These are phyloP conservation scores for Synanceia verrucosa DNA, from an alignment of 2,797 vertebrate genomes.

Conservation along the genomic window DNA sequence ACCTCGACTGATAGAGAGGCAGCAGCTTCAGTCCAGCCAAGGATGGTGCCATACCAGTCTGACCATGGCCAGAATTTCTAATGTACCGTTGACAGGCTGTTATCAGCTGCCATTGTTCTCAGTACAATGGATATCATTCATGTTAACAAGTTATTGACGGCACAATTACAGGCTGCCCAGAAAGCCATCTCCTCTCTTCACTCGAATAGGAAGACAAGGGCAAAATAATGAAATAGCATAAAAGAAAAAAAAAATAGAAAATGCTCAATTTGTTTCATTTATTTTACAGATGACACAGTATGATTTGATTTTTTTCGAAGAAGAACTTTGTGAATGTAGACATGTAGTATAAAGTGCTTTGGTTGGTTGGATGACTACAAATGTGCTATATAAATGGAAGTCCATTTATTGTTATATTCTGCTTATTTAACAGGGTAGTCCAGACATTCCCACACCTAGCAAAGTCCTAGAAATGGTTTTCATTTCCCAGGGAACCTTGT, in stretches of 20 bases:
- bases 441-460: not conserved
- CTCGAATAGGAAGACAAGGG: not conserved
- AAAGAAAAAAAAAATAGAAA: not conserved
- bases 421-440: too few relatives aligned
- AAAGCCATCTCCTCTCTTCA: conserved; percentile 23
- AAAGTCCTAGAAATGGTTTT: not conserved
- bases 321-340: not conserved
- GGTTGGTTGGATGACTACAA: too few relatives aligned
- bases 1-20: not conserved
- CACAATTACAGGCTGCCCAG: conserved; percentile 79
- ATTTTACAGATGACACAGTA: not conserved
- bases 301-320: not conserved
- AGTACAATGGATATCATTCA: conserved; percentile 86
- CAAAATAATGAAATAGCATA: not conserved
- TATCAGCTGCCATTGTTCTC: conserved; percentile 68
- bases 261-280: not conserved
- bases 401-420: too few relatives aligned
- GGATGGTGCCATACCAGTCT: not conserved
- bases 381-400: too few relatives aligned
- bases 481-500: not conserved
- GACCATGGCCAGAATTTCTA: conserved; percentile 31
- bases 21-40: not conserved
- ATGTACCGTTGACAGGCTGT: conserved; percentile 27
- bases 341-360: too few relatives aligned
- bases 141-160: conserved; percentile 79